Evolutionary conservation across 2,888 invertebrate genomes (phyloP).

Genomic region (Venustoraphidia nigricollis): DNA sequence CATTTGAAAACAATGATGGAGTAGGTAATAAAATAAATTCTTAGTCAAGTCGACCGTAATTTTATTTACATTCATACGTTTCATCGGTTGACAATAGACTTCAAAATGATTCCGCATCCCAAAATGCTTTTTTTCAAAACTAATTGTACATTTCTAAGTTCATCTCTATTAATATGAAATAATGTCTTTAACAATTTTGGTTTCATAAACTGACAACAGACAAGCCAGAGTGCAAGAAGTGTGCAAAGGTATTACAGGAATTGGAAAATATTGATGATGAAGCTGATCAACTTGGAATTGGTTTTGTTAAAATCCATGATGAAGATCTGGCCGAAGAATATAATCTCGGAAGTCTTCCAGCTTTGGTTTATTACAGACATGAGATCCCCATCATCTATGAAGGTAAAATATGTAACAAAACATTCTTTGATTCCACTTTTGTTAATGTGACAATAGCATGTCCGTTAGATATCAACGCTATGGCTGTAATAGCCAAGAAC

Average conservation of each 20-base stretch:
- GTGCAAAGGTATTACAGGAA: conserved; percentile 78
- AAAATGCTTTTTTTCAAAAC: too few relatives aligned
- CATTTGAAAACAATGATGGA: too few relatives aligned
- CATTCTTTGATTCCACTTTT: not conserved
- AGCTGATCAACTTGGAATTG: conserved; percentile 85
- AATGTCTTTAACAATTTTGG: not conserved
- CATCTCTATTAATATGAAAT: not conserved
- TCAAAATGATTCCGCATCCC: too few relatives aligned
- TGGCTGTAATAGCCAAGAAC: too few relatives aligned
- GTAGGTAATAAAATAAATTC: too few relatives aligned
- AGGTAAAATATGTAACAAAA: conserved; percentile 37
- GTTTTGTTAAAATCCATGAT: conserved; percentile 88
- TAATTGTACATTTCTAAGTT: too few relatives aligned
- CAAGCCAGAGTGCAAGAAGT: conserved; percentile 84
- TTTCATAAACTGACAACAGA: conserved; percentile 36
- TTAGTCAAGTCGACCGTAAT: too few relatives aligned
- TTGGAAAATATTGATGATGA: conserved; percentile 90
- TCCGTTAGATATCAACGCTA: too few relatives aligned
- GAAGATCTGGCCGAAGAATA: conserved; percentile 84
- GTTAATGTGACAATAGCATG: too few relatives aligned
- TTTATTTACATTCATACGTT: too few relatives aligned
- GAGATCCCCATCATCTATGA: conserved; percentile 90
- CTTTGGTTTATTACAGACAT: conserved; percentile 84
- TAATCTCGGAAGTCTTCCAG: conserved; percentile 75
- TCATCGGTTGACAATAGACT: too few relatives aligned